A percentile compares a stretch with the other conserved stretches of the same genome.
Evolutionary conservation across 53 echinoderm and acorn worm species (phyloP).

Genomic region (Zoroaster sp.): DNA sequence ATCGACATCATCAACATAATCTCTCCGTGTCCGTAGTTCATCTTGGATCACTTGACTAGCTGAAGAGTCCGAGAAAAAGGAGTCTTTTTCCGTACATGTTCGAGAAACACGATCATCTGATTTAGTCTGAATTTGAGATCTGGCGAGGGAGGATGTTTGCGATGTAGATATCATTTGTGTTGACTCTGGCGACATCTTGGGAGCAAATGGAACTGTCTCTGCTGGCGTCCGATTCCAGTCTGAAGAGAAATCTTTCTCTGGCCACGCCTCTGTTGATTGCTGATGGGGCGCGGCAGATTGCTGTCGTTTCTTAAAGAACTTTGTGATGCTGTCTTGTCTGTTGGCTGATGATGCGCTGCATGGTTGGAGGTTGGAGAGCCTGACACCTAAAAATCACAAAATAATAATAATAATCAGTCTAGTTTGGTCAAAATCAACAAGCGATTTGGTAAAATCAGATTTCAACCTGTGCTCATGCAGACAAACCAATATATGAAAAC

Average conservation of each 20-base stretch:
- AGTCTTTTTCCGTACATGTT: background rate
- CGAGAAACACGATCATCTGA: background rate
- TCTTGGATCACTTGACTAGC: background rate
- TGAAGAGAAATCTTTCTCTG: background rate
- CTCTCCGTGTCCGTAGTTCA: background rate
- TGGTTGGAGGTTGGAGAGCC: slow-evolving; percentile 63
- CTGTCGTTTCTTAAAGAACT: slow-evolving; percentile 62
- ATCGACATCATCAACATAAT: background rate
- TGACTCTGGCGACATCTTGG: background rate
- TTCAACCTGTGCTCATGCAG: too few relatives aligned
- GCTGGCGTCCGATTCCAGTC: background rate
- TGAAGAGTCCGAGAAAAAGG: background rate
- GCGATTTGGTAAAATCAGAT: too few relatives aligned
- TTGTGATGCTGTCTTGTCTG: slow-evolving; percentile 48
- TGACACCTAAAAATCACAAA: slow-evolving; percentile 64
- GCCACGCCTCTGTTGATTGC: background rate
- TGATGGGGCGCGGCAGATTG: background rate
- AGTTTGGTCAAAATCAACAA: too few relatives aligned
- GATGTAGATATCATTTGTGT: background rate
- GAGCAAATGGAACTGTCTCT: background rate
- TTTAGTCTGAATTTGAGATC: background rate
- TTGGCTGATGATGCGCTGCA: background rate
- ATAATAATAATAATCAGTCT: too few relatives aligned
- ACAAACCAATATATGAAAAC: too few relatives aligned
- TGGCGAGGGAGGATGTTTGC: background rate